Conservation (phyloP, 2,113 vertebrate species). For the Amazona vittata region DNA sequence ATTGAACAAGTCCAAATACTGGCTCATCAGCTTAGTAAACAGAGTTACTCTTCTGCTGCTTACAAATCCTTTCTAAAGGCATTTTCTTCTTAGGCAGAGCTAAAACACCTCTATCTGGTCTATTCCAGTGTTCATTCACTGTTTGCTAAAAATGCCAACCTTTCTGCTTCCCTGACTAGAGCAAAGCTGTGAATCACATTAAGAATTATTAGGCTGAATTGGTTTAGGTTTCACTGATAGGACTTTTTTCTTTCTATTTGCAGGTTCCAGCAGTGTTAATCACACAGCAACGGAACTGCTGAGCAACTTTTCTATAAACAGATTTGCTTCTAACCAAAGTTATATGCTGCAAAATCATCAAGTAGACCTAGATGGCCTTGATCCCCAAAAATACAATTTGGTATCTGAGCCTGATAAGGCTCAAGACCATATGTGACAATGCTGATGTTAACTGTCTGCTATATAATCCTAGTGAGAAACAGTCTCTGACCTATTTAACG, state of each 20-base stretch:
- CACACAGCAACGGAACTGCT: not conserved
- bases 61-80: not conserved
- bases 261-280: not conserved
- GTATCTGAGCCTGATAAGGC: not conserved
- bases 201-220: not conserved
- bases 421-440: not conserved
- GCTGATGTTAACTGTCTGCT: not conserved
- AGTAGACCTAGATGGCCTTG: not conserved
- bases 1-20: not conserved
- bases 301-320: not conserved
- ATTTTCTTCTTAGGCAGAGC: not conserved
- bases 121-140: not conserved
- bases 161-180: not conserved
- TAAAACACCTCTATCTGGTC: not conserved
- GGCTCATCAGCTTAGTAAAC: not conserved
- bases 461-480: not conserved
- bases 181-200: not conserved
- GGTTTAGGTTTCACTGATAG: not conserved
- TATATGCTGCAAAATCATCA: not conserved
- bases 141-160: not conserved
- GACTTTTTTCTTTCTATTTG: not conserved
- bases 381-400: not conserved
- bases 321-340: not conserved
- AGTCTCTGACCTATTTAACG: not conserved
- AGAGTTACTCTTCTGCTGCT: not conserved